Evolutionary conservation across 2,113 vertebrate species (phyloP), one percentile per base, ranked within the genome.

Genomic region (Tricholaema leucomelas): DNA sequence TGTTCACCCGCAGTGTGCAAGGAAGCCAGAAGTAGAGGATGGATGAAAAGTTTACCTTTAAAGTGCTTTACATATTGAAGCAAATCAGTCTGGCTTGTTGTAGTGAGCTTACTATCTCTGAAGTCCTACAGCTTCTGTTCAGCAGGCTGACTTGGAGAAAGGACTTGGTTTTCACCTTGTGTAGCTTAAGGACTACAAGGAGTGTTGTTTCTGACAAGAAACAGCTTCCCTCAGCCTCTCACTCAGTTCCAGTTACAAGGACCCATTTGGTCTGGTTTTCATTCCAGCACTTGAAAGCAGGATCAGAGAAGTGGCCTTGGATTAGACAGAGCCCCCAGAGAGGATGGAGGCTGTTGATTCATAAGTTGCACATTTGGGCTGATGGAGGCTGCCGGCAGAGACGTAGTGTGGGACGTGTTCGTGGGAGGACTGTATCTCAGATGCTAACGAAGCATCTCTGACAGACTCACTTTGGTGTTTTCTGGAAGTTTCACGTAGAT

Each of bases 401-500:
- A 33, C 56, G 48, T 40, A 3, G 2, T 52, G 79, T 88, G 87
- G 59, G 46, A 46, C 0, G 55, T 78, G 55, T 79, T 40, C 56
- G 75, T 93, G 82, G 83, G 81, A 72, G 77, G 61, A 75, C 70
- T 79, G 66, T 46, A 70, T 52, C 83, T 90, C 33, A 1, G 66
- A n/a, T 90, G 54, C 71, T 88, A 90, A 86, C 42, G 59, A 80
- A 50, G 20, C 35, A 63, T 55, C 59, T 92, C 73, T 86, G 82
- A 40, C 88, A 87, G 90, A 88, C 80, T 78, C 80, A 56, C 84
- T 87, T 73, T 0, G 6, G 88, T 88, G 42, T 64, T 66, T 92
- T 73, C 88, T 93, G 89, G 89, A 87, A 85, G 85, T 81, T 92
- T 91, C 87, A 72, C n/a, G 61, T 9, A 77, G n/a, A 92, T 80